A percentile compares a stretch with the other conserved stretches of the same genome.
phyloP scores from a whole-genome alignment of 2,888 invertebrate species.

The Archips xylosteana region DNA sequence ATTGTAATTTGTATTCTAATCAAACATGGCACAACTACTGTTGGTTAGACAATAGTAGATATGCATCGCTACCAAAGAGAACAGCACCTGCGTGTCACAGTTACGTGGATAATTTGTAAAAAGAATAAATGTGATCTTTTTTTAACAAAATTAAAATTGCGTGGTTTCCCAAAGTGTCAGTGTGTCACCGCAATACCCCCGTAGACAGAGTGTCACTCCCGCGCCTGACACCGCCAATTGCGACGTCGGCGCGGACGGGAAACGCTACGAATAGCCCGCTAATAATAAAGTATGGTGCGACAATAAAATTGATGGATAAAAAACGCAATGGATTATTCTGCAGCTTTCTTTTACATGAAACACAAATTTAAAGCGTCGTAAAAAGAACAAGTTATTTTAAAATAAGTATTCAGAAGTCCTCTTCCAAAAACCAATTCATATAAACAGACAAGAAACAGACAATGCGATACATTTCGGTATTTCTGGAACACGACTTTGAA shows the following conservation, averaged over 20 bases:
- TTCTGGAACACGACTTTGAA: slow-evolving; percentile 74
- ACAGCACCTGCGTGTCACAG: not conserved
- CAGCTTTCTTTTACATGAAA: not conserved
- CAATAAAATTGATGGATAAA: not conserved
- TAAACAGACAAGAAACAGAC: slow-evolving; percentile 6
- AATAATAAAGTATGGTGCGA: slow-evolving; percentile 27
- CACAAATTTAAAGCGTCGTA: not conserved
- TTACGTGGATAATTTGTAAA: not conserved
- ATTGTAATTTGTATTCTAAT: slow-evolving; percentile 65
- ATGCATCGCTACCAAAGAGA: not conserved
- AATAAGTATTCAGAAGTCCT: not conserved
- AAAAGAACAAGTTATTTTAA: not conserved
- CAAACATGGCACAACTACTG: slow-evolving; percentile 43
- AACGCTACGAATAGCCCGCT: slow-evolving; percentile 40
- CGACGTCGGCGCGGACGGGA: slow-evolving; percentile 63
- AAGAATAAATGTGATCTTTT: not conserved
- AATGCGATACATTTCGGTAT: slow-evolving; percentile 52
- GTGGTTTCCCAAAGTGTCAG: slow-evolving; percentile 48
- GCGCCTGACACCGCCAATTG: slow-evolving; percentile 49
- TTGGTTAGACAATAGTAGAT: not conserved
- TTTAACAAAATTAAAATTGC: not conserved
- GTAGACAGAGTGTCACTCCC: slow-evolving; percentile 43
- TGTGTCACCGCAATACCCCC: slow-evolving; percentile 49
- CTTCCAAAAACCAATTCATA: not conserved
- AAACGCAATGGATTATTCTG: not conserved